Evolutionary conservation across 2,888 invertebrate genomes (phyloP), one percentile per base, ranked within the genome.

Genomic region (Erynnis tages): DNA sequence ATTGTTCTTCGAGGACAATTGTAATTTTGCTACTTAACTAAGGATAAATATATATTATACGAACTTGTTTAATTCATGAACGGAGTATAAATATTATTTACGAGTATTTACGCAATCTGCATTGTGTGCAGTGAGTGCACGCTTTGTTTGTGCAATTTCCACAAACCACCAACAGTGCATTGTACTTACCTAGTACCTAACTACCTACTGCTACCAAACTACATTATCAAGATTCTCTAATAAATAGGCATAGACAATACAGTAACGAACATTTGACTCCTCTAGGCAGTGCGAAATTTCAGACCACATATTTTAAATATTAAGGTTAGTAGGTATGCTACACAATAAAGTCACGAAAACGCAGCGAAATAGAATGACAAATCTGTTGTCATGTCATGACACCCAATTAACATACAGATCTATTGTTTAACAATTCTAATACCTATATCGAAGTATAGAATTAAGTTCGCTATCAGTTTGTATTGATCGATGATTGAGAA

Each of bases 391-490:
- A 56, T 59, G 61, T 60, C 54, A 55, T 55, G 57, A 58, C 61
- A 64, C 63, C 35, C 54, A 57, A 73, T 71, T 70, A 63, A 52
- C 70, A 71, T 69, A 66, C 54, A 61, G 58, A 57, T 56, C 65
- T 55, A 73, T 72, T 73, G 69, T 69, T 59, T 64, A 58, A 34
- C 25, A 13, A 46, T 25, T 34, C 10, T 35, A 17, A 43, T 41
- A 7, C 34, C 38, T 29, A 10, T 41, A 23, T 30, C 30, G n/a
- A 19, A 29, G 30, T 10, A 13, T 19, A 10, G 11, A 19, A 37
- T 19, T 30, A 30, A 11, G 11, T 30, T 30, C 11, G 2, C 30
- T 2, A 27, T 27, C 27, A 2, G 8, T 27, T 7, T 27, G 3
- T 10, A 30, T 11, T 30, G 30, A 11, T 30, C 11, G 11, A 3